Base-by-base conservation (phyloP, 2,113 vertebrate species). In the Colaptes auratus region DNA sequence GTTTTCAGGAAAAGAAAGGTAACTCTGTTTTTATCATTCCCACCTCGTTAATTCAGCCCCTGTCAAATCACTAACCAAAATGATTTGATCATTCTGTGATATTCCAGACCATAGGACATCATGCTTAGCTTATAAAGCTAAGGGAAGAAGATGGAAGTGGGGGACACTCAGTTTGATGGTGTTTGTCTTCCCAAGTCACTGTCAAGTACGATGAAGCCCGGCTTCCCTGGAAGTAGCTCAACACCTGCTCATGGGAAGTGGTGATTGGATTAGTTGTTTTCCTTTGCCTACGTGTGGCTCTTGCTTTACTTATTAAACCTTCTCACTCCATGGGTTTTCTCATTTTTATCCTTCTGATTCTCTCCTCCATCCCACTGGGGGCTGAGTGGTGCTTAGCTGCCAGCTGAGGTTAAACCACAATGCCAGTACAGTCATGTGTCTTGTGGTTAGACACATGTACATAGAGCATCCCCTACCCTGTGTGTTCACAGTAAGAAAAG, bases 131-230 rank as follows among this genome's bases (percentile, higher is more conserved):
- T 56, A 31, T 10, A 58, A 58, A 58, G 28, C 28, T 31, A 17
- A 9, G 42, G 64, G 28, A 66, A 7, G 12, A 23, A 66, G 42
- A 1, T 44, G 19, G 39, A 31, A 44, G 18, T 50, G 48, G 20
- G 48, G 21, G 20, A 50, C 48, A 50, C 21, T 50, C 21, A 50
- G 48, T 23, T 6, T 50, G 48, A 10, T 50, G 48, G 21, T 11
- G 21, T 21, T 23, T 50, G 21, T 42, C 17, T 64, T 19, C 63
- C 36, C 36, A 20, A 30, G 39, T 5, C 63, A 12, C 46, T 50
- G 4, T 66, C 7, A 27, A 1, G 14, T 0, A 15, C 7, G 65
- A 3, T 4, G 13, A 14, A 67, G 21, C 10, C 48, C 23, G 20
- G 48, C 48, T 50, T 50, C 21, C 48, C 48, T 50, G 20, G 48